These are phyloP conservation scores for Diplodus puntazzo DNA, from an alignment of 2,797 vertebrate genomes.

Conservation along the genomic window DNA sequence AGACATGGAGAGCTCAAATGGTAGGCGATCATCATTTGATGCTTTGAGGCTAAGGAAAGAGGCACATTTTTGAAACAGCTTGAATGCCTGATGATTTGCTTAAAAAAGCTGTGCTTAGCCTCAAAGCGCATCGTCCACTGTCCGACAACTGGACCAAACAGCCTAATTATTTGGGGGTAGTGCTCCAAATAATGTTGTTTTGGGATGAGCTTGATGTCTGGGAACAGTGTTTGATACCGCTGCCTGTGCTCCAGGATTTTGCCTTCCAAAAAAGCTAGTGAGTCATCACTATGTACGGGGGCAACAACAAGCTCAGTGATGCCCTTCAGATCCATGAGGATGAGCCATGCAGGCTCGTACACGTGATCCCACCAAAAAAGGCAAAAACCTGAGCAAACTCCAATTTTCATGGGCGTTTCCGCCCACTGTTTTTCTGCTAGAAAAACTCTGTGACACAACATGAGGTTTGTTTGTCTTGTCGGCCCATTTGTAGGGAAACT, in stretches of 20 bases:
- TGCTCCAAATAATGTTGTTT: conserved; percentile 49
- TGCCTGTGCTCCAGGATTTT: conserved; percentile 29
- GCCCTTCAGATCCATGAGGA: conserved; percentile 33
- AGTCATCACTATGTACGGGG: conserved; percentile 28
- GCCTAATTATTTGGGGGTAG: conserved; percentile 35
- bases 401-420: conserved; percentile 42
- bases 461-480: conserved; percentile 46
- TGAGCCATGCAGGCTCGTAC: conserved; percentile 26
- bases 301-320: conserved; percentile 28
- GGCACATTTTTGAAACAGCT: conserved; percentile 38
- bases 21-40: conserved; percentile 39
- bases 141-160: conserved; percentile 34
- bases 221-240: conserved; percentile 22
- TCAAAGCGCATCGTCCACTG: conserved; percentile 26
- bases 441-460: conserved; percentile 11
- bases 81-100: conserved; percentile 14
- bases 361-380: conserved; percentile 41
- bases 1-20: conserved; percentile 19
- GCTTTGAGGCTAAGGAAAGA: conserved; percentile 27
- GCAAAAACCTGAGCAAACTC: neutral
- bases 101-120: conserved; percentile 21
- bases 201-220: conserved; percentile 10
- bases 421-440: conserved; percentile 3
- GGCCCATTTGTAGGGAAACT: neutral
- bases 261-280: conserved; percentile 15